Base-by-base conservation (phyloP, 2,888 invertebrate genomes). In the Acleris emargana region DNA sequence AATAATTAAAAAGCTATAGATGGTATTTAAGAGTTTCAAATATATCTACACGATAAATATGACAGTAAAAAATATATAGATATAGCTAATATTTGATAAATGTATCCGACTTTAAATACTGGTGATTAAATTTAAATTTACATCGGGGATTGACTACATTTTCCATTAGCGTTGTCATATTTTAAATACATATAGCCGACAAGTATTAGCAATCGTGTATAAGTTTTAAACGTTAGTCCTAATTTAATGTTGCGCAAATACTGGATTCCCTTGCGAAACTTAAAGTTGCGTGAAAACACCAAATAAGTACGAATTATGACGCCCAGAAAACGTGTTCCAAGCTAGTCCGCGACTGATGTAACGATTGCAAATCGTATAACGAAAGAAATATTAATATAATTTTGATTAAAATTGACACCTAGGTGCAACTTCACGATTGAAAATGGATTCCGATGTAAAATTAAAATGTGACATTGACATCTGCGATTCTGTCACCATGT, bases 1-100 rank as follows among this genome's bases (percentile, higher is more conserved):
- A 88, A 88, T 86, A 87, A 87, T 72, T 42, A 77, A 77, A 75
- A 85, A 84, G 76, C 76, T 72, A 72, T 77, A 78, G 74, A 73
- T 42, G 52, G 53, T 51, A 16, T 53, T 18, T 22, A 17, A 20
- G 64, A 54, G 7, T 42, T 53, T 88, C 84, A 83, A 89, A 89
- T 89, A 89, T 87, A 71, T 69, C 89, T 86, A 86, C 16, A n/a
- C n/a, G 45, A 45, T 45, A 45, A 16, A n/a, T 45, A 45, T 45
- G 17, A 38, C 38, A 38, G 32, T 32, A 32, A 38, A 38, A 38
- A 89, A 89, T 87, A 71, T 70, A 89, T 86, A 86, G 73, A 75
- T 76, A 71, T 77, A 58, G 58, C 52, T 58, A 58, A 43, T 22
- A 43, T 55, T n/a, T 43, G 42, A 55, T 55, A 55, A 9, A 43